Evolutionary conservation across 2,113 vertebrate species (phyloP), one percentile per base, ranked within the genome.

Genomic region (Mesembrinibis cayennensis): DNA sequence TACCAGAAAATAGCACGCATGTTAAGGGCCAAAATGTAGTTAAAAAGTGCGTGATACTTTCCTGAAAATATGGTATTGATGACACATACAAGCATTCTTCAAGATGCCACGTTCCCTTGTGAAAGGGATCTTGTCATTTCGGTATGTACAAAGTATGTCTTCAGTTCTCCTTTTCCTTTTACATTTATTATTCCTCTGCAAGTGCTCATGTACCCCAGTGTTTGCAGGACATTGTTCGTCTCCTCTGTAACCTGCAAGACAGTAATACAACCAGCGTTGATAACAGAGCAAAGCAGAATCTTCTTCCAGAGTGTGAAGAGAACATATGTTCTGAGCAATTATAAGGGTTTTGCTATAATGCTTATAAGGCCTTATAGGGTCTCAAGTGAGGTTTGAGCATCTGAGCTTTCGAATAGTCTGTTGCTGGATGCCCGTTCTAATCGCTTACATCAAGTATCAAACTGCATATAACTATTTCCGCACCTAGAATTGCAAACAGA

Each of bases 131-230:
- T 98, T 83, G 98, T 99, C 99, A 99, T 99, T 98, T 99, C 99
- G 4, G 99, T 99, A 98, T 99, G 99, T 45, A 99, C 99, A 94
- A 99, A 99, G 97, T 99, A 99, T 12, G 99, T 99, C 97, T 99
- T 99, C 90, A 99, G 95, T 82, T 99, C 99, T 88, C 99, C 99
- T 98, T 99, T 99, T 70, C 99, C 99, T 98, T 99, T 99, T 85
- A 99, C 99, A 12, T 99, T 99, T 97, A 99, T 99, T 94, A 99
- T 99, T 73, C 99, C 99, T 95, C 99, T 97, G 83, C 99, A 99
- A 4, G 99, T 99, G 96, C 99, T 99, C 77, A 98, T 98, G 98
- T 99, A 99, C 22, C 99, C 99, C 44, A 99, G 97, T 4, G 98
- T 98, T 90, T 98, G 97, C 40, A 99, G 98, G 88, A 99, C 82